Evolutionary conservation across 1,140 invertebrate species (phyloP).

Genomic region (Homalodisca vitripennis): DNA sequence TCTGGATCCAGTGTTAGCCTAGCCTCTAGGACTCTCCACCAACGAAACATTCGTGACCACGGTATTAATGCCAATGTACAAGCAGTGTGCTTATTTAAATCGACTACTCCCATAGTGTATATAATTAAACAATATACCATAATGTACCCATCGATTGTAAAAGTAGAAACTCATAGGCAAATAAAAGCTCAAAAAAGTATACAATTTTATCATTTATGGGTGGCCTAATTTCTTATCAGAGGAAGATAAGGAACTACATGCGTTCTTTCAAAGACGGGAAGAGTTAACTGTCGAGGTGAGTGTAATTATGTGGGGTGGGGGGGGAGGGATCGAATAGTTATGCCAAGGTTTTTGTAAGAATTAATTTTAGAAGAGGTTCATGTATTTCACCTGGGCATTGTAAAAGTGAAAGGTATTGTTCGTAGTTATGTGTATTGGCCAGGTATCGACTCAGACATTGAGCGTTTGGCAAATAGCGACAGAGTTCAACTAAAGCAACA

Average conservation of each 20-base stretch:
- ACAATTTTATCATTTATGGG: neutral
- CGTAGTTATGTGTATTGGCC: slow-evolving; percentile 26
- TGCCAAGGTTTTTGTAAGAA: slow-evolving; percentile 22
- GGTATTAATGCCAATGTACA: no score
- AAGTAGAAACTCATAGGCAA: no score
- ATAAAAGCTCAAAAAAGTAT: no score
- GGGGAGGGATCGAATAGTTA: slow-evolving; percentile 26
- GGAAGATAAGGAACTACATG: neutral
- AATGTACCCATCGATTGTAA: no score
- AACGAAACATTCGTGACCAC: no score
- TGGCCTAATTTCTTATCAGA: neutral
- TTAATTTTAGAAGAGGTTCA: no score
- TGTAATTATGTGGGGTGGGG: slow-evolving; percentile 22
- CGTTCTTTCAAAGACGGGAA: slow-evolving; percentile 20
- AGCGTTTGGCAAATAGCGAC: neutral
- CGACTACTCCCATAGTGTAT: no score
- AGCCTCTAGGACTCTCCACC: no score
- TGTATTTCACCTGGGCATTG: slow-evolving; percentile 11
- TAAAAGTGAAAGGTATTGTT: slow-evolving; percentile 11
- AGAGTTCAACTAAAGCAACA: neutral
- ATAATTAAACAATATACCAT: no score
- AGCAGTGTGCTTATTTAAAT: no score
- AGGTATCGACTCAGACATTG: neutral
- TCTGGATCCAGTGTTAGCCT: no score
- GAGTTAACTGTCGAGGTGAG: slow-evolving; percentile 17